Base-by-base conservation (phyloP, 2,113 vertebrate species). In the Pardalotus punctatus region DNA sequence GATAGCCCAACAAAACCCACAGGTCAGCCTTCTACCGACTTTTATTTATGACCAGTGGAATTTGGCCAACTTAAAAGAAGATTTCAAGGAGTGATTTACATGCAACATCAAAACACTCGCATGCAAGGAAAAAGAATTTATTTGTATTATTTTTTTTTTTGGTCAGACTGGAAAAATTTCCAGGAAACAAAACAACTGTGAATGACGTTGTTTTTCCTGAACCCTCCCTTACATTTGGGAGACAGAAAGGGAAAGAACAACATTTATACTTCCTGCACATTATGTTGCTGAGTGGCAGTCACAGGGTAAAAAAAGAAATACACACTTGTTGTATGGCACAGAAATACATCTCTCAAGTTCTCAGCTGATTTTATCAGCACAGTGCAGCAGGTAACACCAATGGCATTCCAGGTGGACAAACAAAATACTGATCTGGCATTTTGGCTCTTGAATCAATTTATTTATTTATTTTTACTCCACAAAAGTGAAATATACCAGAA, bases 221-320 rank as follows among this genome's bases (percentile, higher is more conserved):
- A 87, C 71, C 74, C 86, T 91, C 88, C 90, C 93, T 93, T 83
- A 85, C 45, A 85, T 91, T 74, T 78, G 62, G 67, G 93, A 95
- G 94, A 40, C 81, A 94, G 91, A 95, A 95, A 92, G 61, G 67
- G 83, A 94, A 95, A 95, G 83, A 96, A 94, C 73, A 96, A 91
- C 86, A 93, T n/a, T 89, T 62, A 22, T 31, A 24, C 56, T 97
- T 96, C 94, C 94, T 93, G 88, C 50, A 88, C 35, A 69, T 72
- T 71, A 73, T 53, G 43, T 60, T 86, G 54, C 78, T 87, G 94
- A 91, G 51, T 74, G 92, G 66, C 62, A 95, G 70, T 28, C 79
- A 74, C 8, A 11, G 54, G 29, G 70, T 36, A 76, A 93, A 93
- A 84, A 91, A 76, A 91, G 69, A 78, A 74, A 84, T 36, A 22